These are phyloP conservation scores for Amazona ochrocephala DNA, from an alignment of 2,797 vertebrate genomes.

Conservation along the genomic window DNA sequence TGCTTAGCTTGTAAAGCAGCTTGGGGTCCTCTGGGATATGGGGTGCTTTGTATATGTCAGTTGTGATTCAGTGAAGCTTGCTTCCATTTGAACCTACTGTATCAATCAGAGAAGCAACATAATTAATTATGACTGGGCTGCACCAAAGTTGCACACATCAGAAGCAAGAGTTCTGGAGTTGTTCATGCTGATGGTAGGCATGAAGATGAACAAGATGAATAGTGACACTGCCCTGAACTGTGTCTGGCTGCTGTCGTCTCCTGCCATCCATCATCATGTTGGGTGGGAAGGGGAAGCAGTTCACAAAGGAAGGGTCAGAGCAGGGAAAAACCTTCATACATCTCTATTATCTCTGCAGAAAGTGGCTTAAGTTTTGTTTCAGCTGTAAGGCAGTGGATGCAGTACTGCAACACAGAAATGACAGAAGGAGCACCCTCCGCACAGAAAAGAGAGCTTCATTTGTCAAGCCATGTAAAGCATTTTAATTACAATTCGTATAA, in stretches of 20 bases:
- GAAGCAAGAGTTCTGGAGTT: not conserved
- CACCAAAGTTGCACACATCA: not conserved
- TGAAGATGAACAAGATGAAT: slow-evolving; percentile 37
- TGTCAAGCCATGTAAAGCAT: slow-evolving; percentile 73
- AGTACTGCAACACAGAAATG: not conserved
- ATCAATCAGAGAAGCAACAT: slow-evolving; percentile 27
- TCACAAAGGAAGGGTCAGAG: not conserved
- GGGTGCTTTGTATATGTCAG: slow-evolving; percentile 21
- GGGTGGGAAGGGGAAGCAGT: not conserved
- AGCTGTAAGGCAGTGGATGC: not conserved
- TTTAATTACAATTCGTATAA: slow-evolving; percentile 78
- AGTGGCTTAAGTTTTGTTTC: not conserved
- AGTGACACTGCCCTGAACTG: slow-evolving; percentile 28
- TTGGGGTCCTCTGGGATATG: not conserved
- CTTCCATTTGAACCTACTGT: not conserved
- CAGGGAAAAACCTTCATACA: not conserved
- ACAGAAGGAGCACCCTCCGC: not conserved
- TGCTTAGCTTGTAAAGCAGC: not conserved
- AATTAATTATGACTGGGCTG: slow-evolving; percentile 48
- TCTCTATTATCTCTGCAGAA: not conserved
- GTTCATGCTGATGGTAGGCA: not conserved
- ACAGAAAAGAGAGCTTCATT: not conserved
- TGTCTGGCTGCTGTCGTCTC: slow-evolving; percentile 23
- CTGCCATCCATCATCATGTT: slow-evolving; percentile 8
- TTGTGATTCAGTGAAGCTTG: slow-evolving; percentile 13